These are phyloP conservation scores for Chascanopsetta lugubris DNA, from an alignment of 2,113 vertebrate species.

Conservation along the genomic window DNA sequence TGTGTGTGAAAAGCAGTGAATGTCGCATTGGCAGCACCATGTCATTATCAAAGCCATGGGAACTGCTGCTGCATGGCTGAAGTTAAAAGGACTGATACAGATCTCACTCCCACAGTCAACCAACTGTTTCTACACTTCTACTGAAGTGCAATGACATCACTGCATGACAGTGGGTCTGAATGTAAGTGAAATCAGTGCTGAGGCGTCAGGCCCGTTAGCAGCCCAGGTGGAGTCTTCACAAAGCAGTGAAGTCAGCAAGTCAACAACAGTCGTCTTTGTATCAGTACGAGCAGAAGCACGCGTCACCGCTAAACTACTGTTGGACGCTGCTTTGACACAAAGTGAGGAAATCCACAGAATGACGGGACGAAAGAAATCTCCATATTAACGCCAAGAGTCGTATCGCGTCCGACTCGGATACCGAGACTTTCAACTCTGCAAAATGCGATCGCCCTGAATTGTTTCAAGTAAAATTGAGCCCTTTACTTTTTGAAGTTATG, in stretches of 20 bases:
- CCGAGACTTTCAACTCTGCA: too few relatives aligned
- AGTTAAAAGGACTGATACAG: slow-evolving; percentile 60
- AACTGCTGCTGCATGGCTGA: slow-evolving; percentile 53
- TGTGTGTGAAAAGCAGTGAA: not conserved
- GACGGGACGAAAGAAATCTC: not conserved
- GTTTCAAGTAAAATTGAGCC: too few relatives aligned
- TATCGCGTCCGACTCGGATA: too few relatives aligned
- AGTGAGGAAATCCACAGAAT: not conserved
- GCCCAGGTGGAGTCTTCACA: too few relatives aligned
- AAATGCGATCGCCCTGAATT: too few relatives aligned
- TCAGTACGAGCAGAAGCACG: not conserved
- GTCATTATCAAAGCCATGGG: slow-evolving; percentile 60
- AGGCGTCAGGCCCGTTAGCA: too few relatives aligned
- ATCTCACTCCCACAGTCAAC: slow-evolving; percentile 42
- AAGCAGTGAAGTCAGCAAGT: too few relatives aligned
- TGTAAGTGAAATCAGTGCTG: not conserved
- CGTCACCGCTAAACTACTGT: too few relatives aligned
- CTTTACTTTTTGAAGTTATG: too few relatives aligned
- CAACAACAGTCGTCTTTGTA: too few relatives aligned
- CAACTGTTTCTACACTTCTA: slow-evolving; percentile 5
- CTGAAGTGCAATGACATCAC: not conserved
- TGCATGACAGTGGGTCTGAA: not conserved
- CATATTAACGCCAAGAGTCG: not conserved
- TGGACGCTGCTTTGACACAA: not conserved
- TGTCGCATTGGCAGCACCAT: slow-evolving; percentile 17